A percentile compares a stretch with the other conserved stretches of the same genome.
phyloP scores from a whole-genome alignment of 92 coral and sea anemone genomes.

The Paramuricea clavata region DNA sequence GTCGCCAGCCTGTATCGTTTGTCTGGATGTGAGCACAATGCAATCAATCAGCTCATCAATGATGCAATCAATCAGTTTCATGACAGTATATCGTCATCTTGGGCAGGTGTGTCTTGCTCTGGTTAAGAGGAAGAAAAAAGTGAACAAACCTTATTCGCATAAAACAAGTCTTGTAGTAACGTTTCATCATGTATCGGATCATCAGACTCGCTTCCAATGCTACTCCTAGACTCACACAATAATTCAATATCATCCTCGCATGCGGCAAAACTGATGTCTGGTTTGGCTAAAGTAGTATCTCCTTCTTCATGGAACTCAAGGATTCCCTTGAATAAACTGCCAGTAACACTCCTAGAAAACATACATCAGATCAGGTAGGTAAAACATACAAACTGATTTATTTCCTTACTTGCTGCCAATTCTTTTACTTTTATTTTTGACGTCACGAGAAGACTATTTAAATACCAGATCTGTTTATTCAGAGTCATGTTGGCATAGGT shows the following conservation, averaged over 20 bases:
- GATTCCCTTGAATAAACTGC: constrained; percentile 83
- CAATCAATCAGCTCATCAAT: no score
- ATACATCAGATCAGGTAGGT: background rate
- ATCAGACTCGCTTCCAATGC: constrained; percentile 83
- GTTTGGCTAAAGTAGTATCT: background rate
- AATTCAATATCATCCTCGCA: constrained; percentile 66
- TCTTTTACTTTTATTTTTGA: no score
- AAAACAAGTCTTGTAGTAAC: constrained; percentile 85
- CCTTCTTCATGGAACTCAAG: constrained; percentile 61
- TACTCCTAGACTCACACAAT: constrained; percentile 70
- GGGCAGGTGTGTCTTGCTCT: background rate
- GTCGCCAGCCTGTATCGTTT: no score
- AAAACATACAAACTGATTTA: no score
- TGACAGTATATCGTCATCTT: constrained; percentile 2
- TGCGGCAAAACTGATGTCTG: constrained; percentile 48
- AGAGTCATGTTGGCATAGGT: no score
- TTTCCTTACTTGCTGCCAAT: no score
- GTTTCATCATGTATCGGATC: constrained; percentile 94
- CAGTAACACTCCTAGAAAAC: constrained; percentile 73
- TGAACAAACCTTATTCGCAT: constrained; percentile 76
- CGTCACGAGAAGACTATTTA: no score
- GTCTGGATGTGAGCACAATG: no score
- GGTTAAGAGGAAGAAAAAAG: background rate
- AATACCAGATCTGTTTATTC: no score
- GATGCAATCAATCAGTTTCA: background rate